phyloP scores from a whole-genome alignment of 1,140 invertebrate genomes.

The Panulirus ornatus region DNA sequence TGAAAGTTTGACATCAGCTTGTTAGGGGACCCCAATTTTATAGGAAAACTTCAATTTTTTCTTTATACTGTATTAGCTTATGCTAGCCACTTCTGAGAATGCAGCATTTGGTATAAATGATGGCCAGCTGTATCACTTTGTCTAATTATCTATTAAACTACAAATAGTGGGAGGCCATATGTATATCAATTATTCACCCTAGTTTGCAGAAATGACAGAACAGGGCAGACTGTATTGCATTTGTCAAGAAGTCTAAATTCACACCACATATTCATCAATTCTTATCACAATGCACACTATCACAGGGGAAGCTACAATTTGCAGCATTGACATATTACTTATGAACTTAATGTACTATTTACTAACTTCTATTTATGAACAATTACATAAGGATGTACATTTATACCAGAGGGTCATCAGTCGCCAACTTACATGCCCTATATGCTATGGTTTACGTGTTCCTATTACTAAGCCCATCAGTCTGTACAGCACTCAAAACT shows the following conservation, averaged over 20 bases:
- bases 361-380: neutral
- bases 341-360: neutral
- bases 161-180: neutral
- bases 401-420: neutral
- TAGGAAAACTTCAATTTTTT: too few species aligned
- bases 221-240: neutral
- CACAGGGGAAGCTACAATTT: constrained; percentile 10
- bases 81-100: too few species aligned
- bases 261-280: neutral
- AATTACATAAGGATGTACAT: neutral
- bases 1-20: too few species aligned
- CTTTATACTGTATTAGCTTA: too few species aligned
- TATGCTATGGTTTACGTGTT: neutral
- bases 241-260: neutral
- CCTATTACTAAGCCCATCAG: neutral
- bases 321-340: constrained; percentile 2
- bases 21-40: too few species aligned
- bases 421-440: neutral
- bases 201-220: neutral
- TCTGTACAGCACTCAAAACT: too few species aligned
- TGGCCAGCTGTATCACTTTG: neutral
- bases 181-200: neutral
- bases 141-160: too few species aligned
- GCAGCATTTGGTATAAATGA: too few species aligned
- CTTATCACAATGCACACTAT: constrained; percentile 3